A percentile compares a stretch with the other conserved stretches of the same genome.
Conservation (phyloP, 2,113 vertebrate species). For the Hippocampus guttulatus region DNA sequence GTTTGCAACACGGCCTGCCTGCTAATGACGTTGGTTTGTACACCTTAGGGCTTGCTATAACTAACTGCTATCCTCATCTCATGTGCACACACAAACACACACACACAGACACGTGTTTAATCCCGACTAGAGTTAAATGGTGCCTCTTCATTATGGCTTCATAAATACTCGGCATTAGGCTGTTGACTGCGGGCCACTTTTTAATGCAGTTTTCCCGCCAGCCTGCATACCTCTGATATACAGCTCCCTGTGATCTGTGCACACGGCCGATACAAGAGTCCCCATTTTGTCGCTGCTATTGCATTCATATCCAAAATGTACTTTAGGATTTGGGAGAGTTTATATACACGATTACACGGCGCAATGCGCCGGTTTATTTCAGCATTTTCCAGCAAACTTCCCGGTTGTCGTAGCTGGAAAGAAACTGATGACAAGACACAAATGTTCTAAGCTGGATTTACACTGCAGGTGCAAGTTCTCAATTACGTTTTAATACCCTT, state of each 20-base stretch:
- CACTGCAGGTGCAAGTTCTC: neutral
- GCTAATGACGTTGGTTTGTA: slow-evolving; percentile 41
- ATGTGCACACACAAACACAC: slow-evolving; percentile 22
- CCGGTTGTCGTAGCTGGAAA: neutral
- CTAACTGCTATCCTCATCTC: slow-evolving; percentile 23
- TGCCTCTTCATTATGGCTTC: slow-evolving; percentile 18
- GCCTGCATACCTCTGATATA: neutral
- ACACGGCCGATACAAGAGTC: neutral
- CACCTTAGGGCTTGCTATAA: slow-evolving; percentile 43
- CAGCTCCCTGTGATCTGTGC: neutral
- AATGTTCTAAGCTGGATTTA: slow-evolving; percentile 1
- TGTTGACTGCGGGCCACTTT: slow-evolving; percentile 27
- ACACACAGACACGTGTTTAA: slow-evolving; percentile 8
- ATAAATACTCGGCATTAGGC: slow-evolving; percentile 28
- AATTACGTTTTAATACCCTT: neutral
- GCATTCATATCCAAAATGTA: slow-evolving; percentile 2
- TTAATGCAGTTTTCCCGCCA: slow-evolving; percentile 11
- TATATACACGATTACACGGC: slow-evolving; percentile 1
- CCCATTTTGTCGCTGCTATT: neutral
- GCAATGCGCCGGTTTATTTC: neutral
- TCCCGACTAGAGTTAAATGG: slow-evolving; percentile 12
- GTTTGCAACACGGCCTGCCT: slow-evolving; percentile 44
- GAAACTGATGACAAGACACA: neutral
- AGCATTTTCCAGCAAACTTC: slow-evolving; percentile 1
- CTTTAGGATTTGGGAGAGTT: slow-evolving; percentile 4